Evolutionary conservation across 2,888 invertebrate genomes (phyloP), one percentile per base, ranked within the genome.

Genomic region (Caenorhabditis zanzibari): DNA sequence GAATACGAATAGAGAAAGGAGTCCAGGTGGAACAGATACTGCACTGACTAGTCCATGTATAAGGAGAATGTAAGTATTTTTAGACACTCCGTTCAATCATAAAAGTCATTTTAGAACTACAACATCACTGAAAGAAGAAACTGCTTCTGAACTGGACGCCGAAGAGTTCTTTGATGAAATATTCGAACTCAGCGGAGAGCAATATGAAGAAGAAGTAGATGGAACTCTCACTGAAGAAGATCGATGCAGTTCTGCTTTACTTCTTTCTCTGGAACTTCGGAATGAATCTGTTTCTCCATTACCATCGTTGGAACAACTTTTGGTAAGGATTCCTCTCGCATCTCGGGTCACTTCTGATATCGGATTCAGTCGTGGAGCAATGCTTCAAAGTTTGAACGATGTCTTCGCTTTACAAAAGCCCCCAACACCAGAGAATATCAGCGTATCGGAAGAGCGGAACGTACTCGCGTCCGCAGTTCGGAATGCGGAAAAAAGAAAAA

Each of bases 21-120:
- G 88, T 77, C 87, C 88, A 1, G 89, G 89, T 38, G 89, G 89
- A 26, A 89, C 89, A 14, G 89, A 89, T 49, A 76, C 75, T 12
- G 85, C 87, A 7, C 77, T 89, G 54, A 76, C 86, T 2, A 74
- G 81, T 24, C 89, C 89, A 14, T 85, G 84, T 71, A 72, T 86
- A 7, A 73, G 64, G 24, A 73, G 74, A 71, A 47, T 81, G 81
- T 84, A n/a, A 77, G 80, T 79, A 9, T 44, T 32, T 54, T 9
- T 12, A 1, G n/a, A 47, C 26, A 4, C 9, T 47, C 12, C 24
- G 24, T 24, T 26, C 9, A 24, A 54, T 26, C 26, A 19, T 19
- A 7, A 19, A 19, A 0, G 1, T 19, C 19, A n/a, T 63, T 64
- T 35, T 19, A 84, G 77, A 47, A 74, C 73, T 5, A 16, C 54